A percentile compares a stretch with the other conserved stretches of the same genome.
Evolutionary conservation across 2,113 vertebrate genomes (phyloP).

Genomic region (Pachypanchax playfairii): DNA sequence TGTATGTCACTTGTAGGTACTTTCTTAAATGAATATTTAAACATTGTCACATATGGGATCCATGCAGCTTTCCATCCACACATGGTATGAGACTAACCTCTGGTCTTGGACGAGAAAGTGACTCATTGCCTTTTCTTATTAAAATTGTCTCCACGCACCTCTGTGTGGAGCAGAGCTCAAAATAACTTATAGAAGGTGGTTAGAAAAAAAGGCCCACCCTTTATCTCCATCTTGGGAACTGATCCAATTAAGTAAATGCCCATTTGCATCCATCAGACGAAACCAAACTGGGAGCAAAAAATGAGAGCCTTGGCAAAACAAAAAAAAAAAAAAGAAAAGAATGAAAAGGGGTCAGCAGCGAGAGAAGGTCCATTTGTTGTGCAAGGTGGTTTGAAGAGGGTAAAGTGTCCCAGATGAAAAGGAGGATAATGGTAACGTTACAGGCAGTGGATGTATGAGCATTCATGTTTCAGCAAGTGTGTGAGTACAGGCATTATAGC

Average conservation of each 20-base stretch:
- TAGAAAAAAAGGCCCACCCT: constrained; percentile 71
- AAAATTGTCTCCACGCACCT: constrained; percentile 71
- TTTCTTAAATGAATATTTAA: constrained; percentile 56
- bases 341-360: constrained; percentile 31
- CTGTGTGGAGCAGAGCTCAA: constrained; percentile 83
- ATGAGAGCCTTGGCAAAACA: constrained; percentile 58
- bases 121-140: constrained; percentile 71
- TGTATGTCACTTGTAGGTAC: constrained; percentile 36
- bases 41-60: constrained; percentile 39
- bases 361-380: constrained; percentile 66
- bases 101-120: constrained; percentile 40
- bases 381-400: constrained; percentile 68
- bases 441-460: constrained; percentile 33
- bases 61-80: constrained; percentile 29
- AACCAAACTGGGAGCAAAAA: constrained; percentile 76
- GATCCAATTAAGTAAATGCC: constrained; percentile 97
- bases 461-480: constrained; percentile 33
- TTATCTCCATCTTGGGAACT: constrained; percentile 95
- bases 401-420: constrained; percentile 73
- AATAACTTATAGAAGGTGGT: constrained; percentile 83
- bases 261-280: constrained; percentile 91
- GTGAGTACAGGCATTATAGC: constrained; percentile 61
- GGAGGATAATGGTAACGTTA: constrained; percentile 59
- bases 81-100: constrained; percentile 44
- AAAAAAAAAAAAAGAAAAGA: constrained; percentile 62